These are phyloP conservation scores for Ciconia stormi DNA, from an alignment of 2,113 vertebrate genomes.

Conservation along the genomic window DNA sequence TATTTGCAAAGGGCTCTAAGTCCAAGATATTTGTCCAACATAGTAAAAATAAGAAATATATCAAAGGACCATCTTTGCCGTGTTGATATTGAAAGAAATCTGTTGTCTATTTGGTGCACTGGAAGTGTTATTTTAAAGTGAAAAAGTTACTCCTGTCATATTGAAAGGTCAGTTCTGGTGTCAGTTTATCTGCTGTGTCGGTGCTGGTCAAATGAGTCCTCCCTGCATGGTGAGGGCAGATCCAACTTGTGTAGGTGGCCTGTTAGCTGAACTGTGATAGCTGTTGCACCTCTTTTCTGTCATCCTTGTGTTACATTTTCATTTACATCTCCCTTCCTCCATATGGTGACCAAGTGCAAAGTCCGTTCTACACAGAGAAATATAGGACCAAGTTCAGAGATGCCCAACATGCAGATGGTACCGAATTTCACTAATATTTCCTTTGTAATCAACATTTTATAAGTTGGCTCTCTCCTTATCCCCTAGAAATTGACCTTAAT, in stretches of 20 bases:
- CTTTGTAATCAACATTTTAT: neutral
- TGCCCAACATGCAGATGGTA: neutral
- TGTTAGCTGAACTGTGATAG: neutral
- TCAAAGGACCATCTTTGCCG: neutral
- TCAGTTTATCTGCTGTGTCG: neutral
- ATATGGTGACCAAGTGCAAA: neutral
- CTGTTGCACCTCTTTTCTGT: neutral
- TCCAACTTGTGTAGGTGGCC: neutral
- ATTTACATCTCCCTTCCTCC: neutral
- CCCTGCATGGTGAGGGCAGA: neutral
- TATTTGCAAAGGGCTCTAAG: neutral
- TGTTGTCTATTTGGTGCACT: neutral
- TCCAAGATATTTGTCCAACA: neutral
- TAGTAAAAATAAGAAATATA: neutral
- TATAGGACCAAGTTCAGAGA: neutral
- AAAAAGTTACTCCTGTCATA: neutral
- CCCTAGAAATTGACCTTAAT: neutral
- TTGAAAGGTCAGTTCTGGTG: neutral
- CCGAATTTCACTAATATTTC: neutral
- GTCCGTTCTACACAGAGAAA: neutral
- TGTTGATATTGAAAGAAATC: neutral
- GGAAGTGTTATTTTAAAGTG: neutral
- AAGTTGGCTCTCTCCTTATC: neutral
- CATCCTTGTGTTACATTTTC: neutral
- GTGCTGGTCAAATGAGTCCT: neutral